Conservation (phyloP, 2,113 vertebrate genomes). For the Trochalopteron elliotii region DNA sequence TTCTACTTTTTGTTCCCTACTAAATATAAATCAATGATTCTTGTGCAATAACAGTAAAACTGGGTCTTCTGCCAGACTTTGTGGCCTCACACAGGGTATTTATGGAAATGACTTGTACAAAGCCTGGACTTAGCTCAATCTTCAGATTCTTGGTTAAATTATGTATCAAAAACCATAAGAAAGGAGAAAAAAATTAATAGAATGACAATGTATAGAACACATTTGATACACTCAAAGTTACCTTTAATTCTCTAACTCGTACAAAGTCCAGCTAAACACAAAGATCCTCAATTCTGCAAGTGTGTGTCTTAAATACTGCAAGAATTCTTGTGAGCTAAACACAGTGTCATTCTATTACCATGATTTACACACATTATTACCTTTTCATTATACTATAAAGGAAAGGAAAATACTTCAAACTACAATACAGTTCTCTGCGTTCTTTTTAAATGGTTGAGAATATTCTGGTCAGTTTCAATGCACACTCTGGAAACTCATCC, state of each 20-base stretch:
- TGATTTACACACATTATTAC: neutral
- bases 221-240: neutral
- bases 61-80: neutral
- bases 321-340: neutral
- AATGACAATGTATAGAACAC: neutral
- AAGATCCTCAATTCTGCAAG: neutral
- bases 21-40: neutral
- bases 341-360: neutral
- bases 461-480: neutral
- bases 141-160: neutral
- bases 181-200: neutral
- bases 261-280: neutral
- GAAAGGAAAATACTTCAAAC: neutral
- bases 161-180: neutral
- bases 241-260: neutral
- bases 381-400: neutral
- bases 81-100: neutral
- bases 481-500: neutral
- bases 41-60: neutral
- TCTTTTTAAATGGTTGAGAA: neutral
- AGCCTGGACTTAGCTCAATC: neutral
- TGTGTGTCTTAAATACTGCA: neutral
- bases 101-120: neutral
- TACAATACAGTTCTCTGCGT: neutral
- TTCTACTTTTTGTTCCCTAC: neutral